Evolutionary conservation across 2,113 vertebrate species (phyloP).

Genomic region (Clarias batrachus): DNA sequence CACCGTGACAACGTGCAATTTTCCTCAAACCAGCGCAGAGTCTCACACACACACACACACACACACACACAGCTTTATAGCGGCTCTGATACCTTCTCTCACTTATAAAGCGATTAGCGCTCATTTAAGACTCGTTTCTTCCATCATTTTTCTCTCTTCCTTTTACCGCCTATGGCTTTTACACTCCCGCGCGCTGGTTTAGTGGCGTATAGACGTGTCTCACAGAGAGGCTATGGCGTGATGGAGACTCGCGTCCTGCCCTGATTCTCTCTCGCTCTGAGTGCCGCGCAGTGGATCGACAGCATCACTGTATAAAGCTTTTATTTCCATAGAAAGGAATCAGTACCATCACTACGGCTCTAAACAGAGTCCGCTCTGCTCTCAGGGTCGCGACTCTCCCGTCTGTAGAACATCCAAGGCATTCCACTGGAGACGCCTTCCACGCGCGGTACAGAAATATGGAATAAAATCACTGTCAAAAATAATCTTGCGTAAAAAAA

Average conservation of each 20-base stretch:
- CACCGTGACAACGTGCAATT: conserved; percentile 68
- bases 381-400: neutral
- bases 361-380: neutral
- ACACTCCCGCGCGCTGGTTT: neutral
- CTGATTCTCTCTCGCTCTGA: neutral
- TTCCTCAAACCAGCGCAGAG: conserved; percentile 51
- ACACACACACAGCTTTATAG: conserved; percentile 52
- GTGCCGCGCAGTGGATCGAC: neutral
- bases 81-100: conserved; percentile 60
- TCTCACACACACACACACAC: conserved; percentile 1
- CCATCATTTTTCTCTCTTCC: conserved; percentile 53
- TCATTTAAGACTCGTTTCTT: conserved; percentile 59
- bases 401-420: neutral
- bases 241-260: neutral
- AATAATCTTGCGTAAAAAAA: no score
- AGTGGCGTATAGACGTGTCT: neutral
- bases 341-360: neutral
- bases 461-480: no score
- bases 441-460: no score
- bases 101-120: conserved; percentile 69
- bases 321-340: neutral
- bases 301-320: neutral
- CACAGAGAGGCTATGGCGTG: neutral
- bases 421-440: neutral
- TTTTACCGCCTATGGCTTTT: conserved; percentile 14